These are phyloP conservation scores for Acanthurus tractus DNA, from an alignment of 2,797 vertebrate species.

Conservation along the genomic window DNA sequence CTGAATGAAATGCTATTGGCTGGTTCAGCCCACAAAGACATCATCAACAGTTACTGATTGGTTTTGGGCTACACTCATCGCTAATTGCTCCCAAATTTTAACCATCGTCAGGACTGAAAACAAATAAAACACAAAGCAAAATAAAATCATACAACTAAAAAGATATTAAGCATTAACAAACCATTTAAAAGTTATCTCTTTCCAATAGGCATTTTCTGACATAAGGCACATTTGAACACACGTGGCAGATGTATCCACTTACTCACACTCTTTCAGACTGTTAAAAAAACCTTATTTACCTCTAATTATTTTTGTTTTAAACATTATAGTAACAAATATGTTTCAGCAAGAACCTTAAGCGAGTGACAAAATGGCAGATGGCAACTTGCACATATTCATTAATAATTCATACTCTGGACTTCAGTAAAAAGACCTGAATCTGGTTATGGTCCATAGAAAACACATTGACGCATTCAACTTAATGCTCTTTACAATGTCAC, in stretches of 20 bases:
- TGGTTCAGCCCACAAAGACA: constrained; percentile 53
- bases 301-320: constrained; percentile 39
- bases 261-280: constrained; percentile 27
- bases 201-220: constrained; percentile 33
- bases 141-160: constrained; percentile 61
- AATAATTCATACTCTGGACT: constrained; percentile 29
- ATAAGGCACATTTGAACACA: constrained; percentile 54
- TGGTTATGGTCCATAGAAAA: constrained; percentile 54
- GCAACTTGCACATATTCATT: constrained; percentile 4
- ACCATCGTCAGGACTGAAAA: constrained; percentile 42
- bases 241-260: constrained; percentile 47
- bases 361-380: constrained; percentile 38
- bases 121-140: constrained; percentile 52
- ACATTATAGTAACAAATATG: constrained; percentile 39
- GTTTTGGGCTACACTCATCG: constrained; percentile 49
- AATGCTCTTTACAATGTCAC: constrained; percentile 26
- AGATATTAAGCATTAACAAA: constrained; percentile 42
- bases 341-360: constrained; percentile 27
- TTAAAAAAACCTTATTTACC: constrained; percentile 59
- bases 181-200: constrained; percentile 64
- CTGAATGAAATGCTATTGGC: constrained; percentile 61
- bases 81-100: constrained; percentile 63
- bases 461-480: constrained; percentile 29
- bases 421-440: constrained; percentile 36
- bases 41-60: constrained; percentile 42